Conservation (phyloP, 2,113 vertebrate genomes). For the Gambusia affinis region DNA sequence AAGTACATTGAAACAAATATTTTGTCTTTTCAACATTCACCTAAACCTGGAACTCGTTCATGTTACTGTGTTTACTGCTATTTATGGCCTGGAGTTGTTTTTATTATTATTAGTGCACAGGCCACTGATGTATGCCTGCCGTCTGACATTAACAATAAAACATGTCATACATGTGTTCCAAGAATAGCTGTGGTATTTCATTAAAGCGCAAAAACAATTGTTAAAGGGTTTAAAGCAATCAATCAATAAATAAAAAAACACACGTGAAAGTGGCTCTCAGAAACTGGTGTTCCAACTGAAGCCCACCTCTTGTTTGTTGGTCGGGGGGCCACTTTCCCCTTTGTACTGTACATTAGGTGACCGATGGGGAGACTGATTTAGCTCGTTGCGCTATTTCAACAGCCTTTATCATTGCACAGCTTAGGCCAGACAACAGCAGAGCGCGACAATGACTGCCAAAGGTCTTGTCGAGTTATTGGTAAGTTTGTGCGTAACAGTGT, state of each 20-base stretch:
- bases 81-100: background rate
- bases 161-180: background rate
- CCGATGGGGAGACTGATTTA: background rate
- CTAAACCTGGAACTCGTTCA: too few species aligned
- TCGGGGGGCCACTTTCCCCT: background rate
- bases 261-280: background rate
- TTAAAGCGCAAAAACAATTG: constrained; percentile 10
- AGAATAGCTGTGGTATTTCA: constrained; percentile 36
- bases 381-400: constrained; percentile 9
- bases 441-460: background rate
- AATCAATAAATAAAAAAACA: constrained; percentile 13
- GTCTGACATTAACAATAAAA: background rate
- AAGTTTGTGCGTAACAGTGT: constrained; percentile 40
- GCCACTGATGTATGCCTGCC: background rate
- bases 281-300: too few species aligned
- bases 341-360: background rate
- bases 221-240: constrained; percentile 12
- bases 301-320: background rate
- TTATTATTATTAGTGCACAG: background rate
- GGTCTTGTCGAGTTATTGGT: background rate
- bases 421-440: background rate
- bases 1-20: too few species aligned
- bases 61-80: background rate
- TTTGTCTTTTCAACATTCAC: too few species aligned
- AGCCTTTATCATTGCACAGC: background rate